A percentile compares a stretch with the other conserved stretches of the same genome.
These are phyloP conservation scores for Malacoraja senta DNA, from an alignment of 2,797 vertebrate genomes.

Conservation along the genomic window DNA sequence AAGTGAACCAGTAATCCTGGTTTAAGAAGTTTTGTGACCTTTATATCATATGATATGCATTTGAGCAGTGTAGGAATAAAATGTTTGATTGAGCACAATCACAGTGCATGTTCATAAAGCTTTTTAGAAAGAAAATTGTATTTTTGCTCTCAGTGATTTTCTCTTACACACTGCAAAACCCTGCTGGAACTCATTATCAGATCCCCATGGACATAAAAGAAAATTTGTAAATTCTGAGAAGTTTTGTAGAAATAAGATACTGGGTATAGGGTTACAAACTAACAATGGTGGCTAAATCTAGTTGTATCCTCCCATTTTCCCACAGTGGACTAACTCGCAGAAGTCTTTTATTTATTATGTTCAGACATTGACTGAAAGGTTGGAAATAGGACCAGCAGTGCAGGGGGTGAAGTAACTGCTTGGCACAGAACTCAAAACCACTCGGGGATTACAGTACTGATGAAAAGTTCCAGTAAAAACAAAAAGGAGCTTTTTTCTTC, in stretches of 20 bases:
- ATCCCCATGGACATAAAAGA: constrained; percentile 43
- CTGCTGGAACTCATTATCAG: constrained; percentile 31
- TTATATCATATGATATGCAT: background rate
- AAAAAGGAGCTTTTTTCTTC: constrained; percentile 48
- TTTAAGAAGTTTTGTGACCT: background rate
- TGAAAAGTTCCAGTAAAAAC: constrained; percentile 38
- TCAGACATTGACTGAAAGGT: constrained; percentile 68
- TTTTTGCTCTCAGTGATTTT: background rate
- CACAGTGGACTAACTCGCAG: constrained; percentile 56
- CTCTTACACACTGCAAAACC: background rate
- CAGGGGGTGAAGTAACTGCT: constrained; percentile 59
- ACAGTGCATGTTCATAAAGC: background rate
- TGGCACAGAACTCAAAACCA: constrained; percentile 54
- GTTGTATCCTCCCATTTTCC: constrained; percentile 72
- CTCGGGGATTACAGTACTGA: constrained; percentile 41
- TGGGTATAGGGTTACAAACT: constrained; percentile 67
- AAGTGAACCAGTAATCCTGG: background rate
- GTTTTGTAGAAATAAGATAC: constrained; percentile 64
- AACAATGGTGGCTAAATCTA: constrained; percentile 70
- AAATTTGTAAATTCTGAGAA: constrained; percentile 57
- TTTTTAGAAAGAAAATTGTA: background rate
- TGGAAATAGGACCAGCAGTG: constrained; percentile 60
- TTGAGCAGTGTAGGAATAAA: background rate
- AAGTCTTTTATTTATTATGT: constrained; percentile 59
- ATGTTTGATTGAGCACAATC: background rate